Conservation (phyloP, 1,140 invertebrate species). For the Eurosta solidaginis region DNA sequence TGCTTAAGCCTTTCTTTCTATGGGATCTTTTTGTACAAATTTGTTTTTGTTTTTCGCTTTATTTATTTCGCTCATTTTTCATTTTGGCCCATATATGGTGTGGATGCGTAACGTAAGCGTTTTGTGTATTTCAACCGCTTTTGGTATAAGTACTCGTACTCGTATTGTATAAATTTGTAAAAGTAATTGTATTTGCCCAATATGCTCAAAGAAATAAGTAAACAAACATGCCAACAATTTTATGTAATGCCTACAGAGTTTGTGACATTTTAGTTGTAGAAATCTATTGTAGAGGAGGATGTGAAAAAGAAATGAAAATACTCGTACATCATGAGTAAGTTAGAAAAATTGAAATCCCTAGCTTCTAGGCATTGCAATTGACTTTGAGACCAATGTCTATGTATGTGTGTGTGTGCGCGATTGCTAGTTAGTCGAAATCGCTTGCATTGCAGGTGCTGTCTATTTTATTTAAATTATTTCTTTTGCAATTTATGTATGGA, state of each 20-base stretch:
- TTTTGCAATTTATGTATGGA: conserved; percentile 5
- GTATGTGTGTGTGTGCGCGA: neutral
- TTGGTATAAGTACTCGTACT: conserved; percentile 32
- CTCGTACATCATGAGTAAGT: neutral
- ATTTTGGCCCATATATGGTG: neutral
- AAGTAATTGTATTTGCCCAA: conserved; percentile 49
- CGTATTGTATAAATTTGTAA: conserved; percentile 59
- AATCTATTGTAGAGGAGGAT: neutral
- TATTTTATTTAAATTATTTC: conserved; percentile 8
- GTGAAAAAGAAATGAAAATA: neutral
- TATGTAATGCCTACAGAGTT: neutral
- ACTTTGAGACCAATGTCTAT: neutral
- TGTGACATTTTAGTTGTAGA: neutral
- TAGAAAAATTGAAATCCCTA: neutral
- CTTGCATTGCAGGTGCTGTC: neutral
- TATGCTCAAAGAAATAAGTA: conserved; percentile 13
- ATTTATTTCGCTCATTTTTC: neutral
- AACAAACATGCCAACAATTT: neutral
- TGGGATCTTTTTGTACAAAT: neutral
- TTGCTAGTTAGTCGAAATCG: neutral
- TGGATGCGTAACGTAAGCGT: neutral
- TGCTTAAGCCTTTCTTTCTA: conserved; percentile 1
- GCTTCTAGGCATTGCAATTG: neutral
- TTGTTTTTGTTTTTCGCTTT: neutral
- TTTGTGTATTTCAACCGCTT: neutral